Evolutionary conservation across 2,888 invertebrate species (phyloP).

Genomic region (Nomada fabriciana): DNA sequence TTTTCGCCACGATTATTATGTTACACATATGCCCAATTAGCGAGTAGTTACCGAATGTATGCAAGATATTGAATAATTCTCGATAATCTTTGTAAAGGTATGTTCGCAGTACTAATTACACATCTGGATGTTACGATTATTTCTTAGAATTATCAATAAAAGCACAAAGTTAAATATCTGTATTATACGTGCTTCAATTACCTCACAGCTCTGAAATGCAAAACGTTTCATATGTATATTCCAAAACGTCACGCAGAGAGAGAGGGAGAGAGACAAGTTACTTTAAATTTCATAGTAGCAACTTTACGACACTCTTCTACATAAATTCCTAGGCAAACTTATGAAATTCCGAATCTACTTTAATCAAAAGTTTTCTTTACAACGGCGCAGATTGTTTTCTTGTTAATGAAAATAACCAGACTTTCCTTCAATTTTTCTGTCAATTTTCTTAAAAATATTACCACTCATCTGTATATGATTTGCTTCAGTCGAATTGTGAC

Average conservation of each 20-base stretch:
- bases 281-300: constrained; percentile 14
- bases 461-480: no score
- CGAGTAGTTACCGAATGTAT: no score
- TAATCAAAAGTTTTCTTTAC: background rate
- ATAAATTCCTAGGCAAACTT: constrained; percentile 9
- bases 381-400: background rate
- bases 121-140: background rate
- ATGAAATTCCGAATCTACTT: constrained; percentile 16
- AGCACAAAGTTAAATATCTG: no score
- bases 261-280: background rate
- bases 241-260: background rate
- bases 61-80: no score
- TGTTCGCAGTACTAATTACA: no score
- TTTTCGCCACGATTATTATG: no score
- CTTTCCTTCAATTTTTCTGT: background rate
- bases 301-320: constrained; percentile 1
- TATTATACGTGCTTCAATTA: no score
- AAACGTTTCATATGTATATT: background rate
- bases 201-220: background rate
- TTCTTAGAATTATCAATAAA: background rate
- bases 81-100: no score
- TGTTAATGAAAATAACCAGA: background rate
- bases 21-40: no score
- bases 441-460: background rate
- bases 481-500: no score